Evolutionary conservation across 2,888 invertebrate species (phyloP).

Genomic region (Reticulitermes lucifugus): DNA sequence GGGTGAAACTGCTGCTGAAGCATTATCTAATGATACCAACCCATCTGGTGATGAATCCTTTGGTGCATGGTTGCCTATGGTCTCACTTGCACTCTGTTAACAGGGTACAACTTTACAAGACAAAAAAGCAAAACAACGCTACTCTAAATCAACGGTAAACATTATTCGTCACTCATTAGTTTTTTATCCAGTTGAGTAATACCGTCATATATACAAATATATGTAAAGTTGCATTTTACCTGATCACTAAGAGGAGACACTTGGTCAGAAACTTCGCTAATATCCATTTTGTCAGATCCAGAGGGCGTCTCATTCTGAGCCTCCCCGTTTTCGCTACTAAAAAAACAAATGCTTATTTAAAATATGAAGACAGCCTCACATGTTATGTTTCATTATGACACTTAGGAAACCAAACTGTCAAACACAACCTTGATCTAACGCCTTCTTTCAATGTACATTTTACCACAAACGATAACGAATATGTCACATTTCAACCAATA

Average conservation of each 20-base stretch:
- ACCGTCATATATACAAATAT: too few relatives aligned
- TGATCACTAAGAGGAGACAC: conserved; percentile 47
- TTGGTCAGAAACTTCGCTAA: conserved; percentile 51
- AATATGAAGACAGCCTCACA: background rate
- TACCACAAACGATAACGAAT: background rate
- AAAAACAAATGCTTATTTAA: background rate
- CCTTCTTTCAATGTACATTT: background rate
- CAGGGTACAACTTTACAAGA: background rate
- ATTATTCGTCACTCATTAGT: too few relatives aligned
- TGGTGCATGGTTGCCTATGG: conserved; percentile 40
- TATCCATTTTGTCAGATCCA: conserved; percentile 52
- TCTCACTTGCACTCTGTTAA: conserved; percentile 47
- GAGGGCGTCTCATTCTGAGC: conserved; percentile 48
- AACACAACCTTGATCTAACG: background rate
- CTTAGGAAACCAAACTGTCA: background rate
- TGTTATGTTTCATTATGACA: background rate
- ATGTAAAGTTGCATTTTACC: background rate
- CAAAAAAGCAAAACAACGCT: too few relatives aligned
- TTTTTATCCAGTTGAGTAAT: too few relatives aligned
- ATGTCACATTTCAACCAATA: background rate
- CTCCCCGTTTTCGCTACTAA: conserved; percentile 47
- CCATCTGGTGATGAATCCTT: background rate
- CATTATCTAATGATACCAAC: conserved; percentile 45
- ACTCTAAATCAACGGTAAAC: too few relatives aligned
- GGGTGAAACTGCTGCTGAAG: conserved; percentile 33